phyloP scores from a whole-genome alignment of 2,888 invertebrate species.

The Gymnoscelis rufifasciata region DNA sequence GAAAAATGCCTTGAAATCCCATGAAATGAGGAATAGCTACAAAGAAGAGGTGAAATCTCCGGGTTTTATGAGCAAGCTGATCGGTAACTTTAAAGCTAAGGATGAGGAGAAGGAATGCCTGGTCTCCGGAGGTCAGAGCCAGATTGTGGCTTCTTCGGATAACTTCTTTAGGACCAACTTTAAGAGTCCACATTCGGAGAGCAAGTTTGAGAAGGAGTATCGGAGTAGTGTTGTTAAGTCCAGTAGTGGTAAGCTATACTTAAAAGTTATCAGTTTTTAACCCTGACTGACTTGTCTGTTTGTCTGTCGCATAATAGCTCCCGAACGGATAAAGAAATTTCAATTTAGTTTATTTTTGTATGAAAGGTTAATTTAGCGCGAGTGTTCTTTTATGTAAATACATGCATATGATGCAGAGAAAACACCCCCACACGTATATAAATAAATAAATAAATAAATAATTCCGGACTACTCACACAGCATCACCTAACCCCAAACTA shows the following conservation, averaged over 20 bases:
- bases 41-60: slow-evolving; percentile 60
- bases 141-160: slow-evolving; percentile 70
- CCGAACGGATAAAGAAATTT: too few relatives aligned
- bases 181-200: slow-evolving; percentile 57
- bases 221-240: slow-evolving; percentile 61
- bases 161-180: slow-evolving; percentile 73
- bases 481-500: too few relatives aligned
- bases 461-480: too few relatives aligned
- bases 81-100: slow-evolving; percentile 65
- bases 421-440: too few relatives aligned
- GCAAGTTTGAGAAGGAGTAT: slow-evolving; percentile 62
- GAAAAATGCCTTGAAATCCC: slow-evolving; percentile 69
- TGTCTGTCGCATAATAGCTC: too few relatives aligned
- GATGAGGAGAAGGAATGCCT: slow-evolving; percentile 68
- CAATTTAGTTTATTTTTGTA: too few relatives aligned
- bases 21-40: slow-evolving; percentile 51
- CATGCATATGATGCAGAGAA: too few relatives aligned
- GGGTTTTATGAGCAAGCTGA: slow-evolving; percentile 68
- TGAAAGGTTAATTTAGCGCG: too few relatives aligned
- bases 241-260: slow-evolving; percentile 68
- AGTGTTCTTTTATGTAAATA: too few relatives aligned
- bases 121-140: slow-evolving; percentile 48
- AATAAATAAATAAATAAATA: too few relatives aligned
- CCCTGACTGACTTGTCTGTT: too few relatives aligned
- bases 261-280: too few relatives aligned